Percentiles rank a stretch among this genome's conserved stretches.
Evolutionary conservation across 1,140 invertebrate species (phyloP).

Genomic region (Drosophila ficusphila): DNA sequence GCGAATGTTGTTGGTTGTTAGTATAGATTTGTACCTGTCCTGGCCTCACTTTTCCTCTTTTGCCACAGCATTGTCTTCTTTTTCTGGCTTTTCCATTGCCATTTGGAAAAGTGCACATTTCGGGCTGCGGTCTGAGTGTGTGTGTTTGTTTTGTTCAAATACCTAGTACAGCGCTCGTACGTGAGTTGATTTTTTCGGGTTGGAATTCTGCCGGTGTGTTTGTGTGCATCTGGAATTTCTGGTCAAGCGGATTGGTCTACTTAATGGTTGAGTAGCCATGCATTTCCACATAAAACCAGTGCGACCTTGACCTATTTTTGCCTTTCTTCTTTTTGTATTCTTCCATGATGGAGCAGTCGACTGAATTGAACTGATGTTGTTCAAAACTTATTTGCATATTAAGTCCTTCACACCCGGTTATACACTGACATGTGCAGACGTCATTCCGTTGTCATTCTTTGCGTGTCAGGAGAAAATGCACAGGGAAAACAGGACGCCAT

Average conservation of each 20-base stretch:
- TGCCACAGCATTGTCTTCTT: conserved; percentile 37
- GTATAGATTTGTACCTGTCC: conserved; percentile 27
- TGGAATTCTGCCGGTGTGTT: conserved; percentile 7
- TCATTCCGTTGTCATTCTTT: conserved; percentile 20
- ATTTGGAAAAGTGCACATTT: conserved; percentile 68
- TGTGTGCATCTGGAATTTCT: conserved; percentile 29
- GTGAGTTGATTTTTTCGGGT: conserved; percentile 64
- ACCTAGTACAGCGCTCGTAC: conserved; percentile 46
- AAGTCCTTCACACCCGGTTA: conserved; percentile 36
- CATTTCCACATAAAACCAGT: neutral
- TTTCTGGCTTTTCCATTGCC: conserved; percentile 27
- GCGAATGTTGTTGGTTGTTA: conserved; percentile 24
- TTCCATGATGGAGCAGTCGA: conserved; percentile 16
- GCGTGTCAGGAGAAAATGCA: conserved; percentile 7
- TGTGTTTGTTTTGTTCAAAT: conserved; percentile 50
- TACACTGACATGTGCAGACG: conserved; percentile 7
- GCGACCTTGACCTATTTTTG: conserved; percentile 62
- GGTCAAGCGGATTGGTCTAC: conserved; percentile 31
- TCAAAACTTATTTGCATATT: conserved; percentile 48
- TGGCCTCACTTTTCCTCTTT: conserved; percentile 14
- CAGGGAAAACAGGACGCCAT: neutral
- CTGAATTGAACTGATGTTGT: conserved; percentile 60
- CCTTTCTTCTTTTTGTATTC: neutral
- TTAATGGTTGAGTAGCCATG: conserved; percentile 42
- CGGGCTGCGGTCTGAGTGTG: conserved; percentile 36